Evolutionary conservation across 2,888 invertebrate species (phyloP), one percentile per base, ranked within the genome.

Genomic region (Baccha elongata): DNA sequence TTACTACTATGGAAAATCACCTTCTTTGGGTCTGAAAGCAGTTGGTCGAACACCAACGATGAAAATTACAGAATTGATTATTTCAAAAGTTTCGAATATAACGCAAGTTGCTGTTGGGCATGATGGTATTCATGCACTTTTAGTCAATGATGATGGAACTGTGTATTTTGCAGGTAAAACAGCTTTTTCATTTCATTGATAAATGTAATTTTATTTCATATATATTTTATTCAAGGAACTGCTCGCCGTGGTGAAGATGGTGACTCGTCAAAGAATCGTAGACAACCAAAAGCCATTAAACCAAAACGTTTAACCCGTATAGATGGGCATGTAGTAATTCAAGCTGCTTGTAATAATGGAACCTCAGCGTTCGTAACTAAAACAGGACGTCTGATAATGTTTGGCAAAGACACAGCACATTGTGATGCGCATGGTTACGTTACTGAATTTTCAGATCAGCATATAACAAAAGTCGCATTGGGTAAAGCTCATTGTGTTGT

Each of bases 401-500:
- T 96, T 90, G 98, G 99, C 46, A 98, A 98, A 89, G 98, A 99
- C 90, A 96, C 95, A 10, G 93, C 95, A 5, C 95, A 97, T 88
- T 95, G 95, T 86, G 97, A 97, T 91, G 91, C 94, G 0, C 89
- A 88, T 83, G 95, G 96, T n/a, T 91, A 94, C 65, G 95, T 97
- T 2, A 93, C 93, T 2, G 96, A 95, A 64, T 91, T 97, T 69
- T 93, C 94, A 75, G 94, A 96, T 55, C 94, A 95, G 84, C 92
- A 93, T 84, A 92, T 96, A 15, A 93, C 93, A 62, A 93, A 93
- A 91, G 95, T 98, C 3, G 95, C 96, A 0, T 91, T 99, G 74
- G 99, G 99, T 2, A 99, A 99, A 91, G 99, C 99, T 0, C 99
- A 99, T 88, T 96, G 96, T n/a, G 96, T 97, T 0, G 96, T 94